Percentiles rank a stretch among this genome's conserved stretches.
Evolutionary conservation across 2,888 invertebrate genomes (phyloP).

Genomic region (Brachylomia viminalis): DNA sequence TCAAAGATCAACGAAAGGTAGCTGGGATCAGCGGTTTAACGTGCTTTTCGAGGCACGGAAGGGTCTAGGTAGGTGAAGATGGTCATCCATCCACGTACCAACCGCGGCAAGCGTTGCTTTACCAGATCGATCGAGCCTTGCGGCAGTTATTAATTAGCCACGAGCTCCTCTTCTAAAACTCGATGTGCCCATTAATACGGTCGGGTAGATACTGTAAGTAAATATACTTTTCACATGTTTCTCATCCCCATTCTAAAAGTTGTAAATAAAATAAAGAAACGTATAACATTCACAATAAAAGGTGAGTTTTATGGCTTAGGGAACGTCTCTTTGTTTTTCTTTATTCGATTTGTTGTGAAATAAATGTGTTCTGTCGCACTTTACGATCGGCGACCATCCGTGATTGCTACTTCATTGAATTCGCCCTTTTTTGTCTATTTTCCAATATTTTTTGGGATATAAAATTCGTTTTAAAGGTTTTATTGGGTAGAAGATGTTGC

Average conservation of each 20-base stretch:
- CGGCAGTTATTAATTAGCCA: neutral
- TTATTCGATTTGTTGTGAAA: conserved; percentile 61
- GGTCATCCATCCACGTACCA: neutral
- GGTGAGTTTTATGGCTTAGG: conserved; percentile 65
- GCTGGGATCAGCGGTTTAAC: neutral
- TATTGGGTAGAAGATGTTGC: conserved; percentile 23
- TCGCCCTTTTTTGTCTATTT: conserved; percentile 46
- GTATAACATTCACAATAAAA: conserved; percentile 68
- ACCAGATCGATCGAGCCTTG: neutral
- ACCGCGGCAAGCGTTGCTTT: neutral
- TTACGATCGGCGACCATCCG: conserved; percentile 64
- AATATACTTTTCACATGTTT: neutral
- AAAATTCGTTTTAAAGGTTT: conserved; percentile 29
- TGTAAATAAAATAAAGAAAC: conserved; percentile 61
- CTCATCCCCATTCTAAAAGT: conserved; percentile 36
- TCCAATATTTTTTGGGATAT: conserved; percentile 36
- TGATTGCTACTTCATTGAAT: conserved; percentile 64
- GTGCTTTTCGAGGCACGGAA: neutral
- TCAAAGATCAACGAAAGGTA: neutral
- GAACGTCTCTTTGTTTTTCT: conserved; percentile 66
- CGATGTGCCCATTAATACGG: neutral
- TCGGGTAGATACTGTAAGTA: neutral
- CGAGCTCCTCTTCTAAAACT: neutral
- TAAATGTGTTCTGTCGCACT: conserved; percentile 63
- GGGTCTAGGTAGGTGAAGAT: neutral